phyloP scores from a whole-genome alignment of 2,797 vertebrate species.

The Siniperca scherzeri region DNA sequence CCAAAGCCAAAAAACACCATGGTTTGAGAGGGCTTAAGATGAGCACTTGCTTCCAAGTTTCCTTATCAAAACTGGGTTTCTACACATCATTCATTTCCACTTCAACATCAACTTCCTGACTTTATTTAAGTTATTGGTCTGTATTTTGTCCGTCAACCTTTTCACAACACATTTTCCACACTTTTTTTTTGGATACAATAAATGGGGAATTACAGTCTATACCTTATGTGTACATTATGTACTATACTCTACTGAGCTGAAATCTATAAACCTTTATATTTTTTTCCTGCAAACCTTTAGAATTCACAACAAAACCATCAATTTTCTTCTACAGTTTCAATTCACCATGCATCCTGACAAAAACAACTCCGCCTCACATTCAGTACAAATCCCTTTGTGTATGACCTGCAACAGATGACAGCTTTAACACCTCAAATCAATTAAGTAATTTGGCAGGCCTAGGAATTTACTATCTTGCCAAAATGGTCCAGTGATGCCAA shows the following conservation, averaged over 20 bases:
- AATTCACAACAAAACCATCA: background rate
- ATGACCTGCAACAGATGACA: conserved; percentile 3
- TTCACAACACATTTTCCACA: background rate
- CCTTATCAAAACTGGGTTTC: conserved; percentile 26
- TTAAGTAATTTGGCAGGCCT: background rate
- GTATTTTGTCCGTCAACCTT: background rate
- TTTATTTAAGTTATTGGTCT: background rate
- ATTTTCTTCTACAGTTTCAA: background rate
- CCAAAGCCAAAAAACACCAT: conserved; percentile 44
- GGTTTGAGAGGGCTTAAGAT: background rate
- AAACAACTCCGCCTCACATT: background rate
- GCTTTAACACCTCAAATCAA: conserved; percentile 32
- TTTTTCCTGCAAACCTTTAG: background rate
- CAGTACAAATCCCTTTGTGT: conserved; percentile 5
- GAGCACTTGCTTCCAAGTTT: conserved; percentile 5
- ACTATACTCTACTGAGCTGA: background rate
- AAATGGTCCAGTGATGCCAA: background rate
- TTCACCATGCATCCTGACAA: background rate
- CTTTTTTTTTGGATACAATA: too few species aligned
- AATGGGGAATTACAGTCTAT: background rate
- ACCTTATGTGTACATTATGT: background rate
- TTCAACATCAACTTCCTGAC: background rate
- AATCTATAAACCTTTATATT: background rate
- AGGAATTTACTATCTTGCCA: background rate
- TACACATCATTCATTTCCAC: background rate